A percentile compares a stretch with the other conserved stretches of the same genome.
Conservation (phyloP, 2,797 vertebrate species). For the Paratrypauchen microcephalus region DNA sequence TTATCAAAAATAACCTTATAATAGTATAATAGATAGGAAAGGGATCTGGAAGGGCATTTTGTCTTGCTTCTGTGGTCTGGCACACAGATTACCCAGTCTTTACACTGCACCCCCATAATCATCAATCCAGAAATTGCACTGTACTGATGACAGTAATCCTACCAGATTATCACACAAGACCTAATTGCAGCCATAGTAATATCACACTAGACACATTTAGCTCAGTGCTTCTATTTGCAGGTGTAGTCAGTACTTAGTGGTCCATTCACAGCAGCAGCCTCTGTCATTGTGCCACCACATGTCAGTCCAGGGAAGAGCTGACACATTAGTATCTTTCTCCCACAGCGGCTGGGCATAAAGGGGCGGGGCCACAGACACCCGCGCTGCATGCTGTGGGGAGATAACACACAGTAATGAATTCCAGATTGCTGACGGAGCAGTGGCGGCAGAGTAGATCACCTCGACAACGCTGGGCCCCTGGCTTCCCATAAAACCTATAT, state of each 20-base stretch:
- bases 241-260: conserved; percentile 65
- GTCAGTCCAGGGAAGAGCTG: conserved; percentile 82
- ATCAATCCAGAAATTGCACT: conserved; percentile 3
- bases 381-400: conserved; percentile 78
- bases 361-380: conserved; percentile 72
- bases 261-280: conserved; percentile 63
- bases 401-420: conserved; percentile 88
- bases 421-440: conserved; percentile 84
- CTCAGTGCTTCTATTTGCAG: conserved; percentile 57
- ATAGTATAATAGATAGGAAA: neutral
- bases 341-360: conserved; percentile 64
- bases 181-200: conserved; percentile 20
- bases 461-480: conserved; percentile 63
- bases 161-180: conserved; percentile 20
- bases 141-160: conserved; percentile 17
- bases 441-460: conserved; percentile 67
- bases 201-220: conserved; percentile 42
- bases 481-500: conserved; percentile 64
- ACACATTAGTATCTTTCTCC: conserved; percentile 72
- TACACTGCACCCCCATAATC: neutral
- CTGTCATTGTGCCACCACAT: conserved; percentile 62
- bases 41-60: neutral
- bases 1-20: neutral
- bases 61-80: neutral
- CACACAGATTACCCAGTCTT: neutral